Base-by-base conservation (phyloP, 37 sponge, comb jelly and placozoan genomes). In the Axinella damicornis region DNA sequence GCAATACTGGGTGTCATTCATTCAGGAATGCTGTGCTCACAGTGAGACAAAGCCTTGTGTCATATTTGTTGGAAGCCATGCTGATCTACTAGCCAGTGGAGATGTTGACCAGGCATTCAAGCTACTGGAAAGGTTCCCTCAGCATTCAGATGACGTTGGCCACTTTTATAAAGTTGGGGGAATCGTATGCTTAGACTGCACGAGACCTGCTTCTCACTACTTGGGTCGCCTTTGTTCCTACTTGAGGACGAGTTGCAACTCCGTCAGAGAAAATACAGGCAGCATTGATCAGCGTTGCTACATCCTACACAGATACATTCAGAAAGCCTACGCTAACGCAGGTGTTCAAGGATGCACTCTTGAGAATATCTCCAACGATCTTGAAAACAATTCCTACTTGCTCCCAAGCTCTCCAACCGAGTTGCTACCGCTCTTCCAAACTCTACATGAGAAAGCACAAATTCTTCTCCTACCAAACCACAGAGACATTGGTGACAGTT, bases 1-100 rank as follows among this genome's bases (percentile, higher is more conserved):
- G 15, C 34, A 82, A 18, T 70, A 52, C 60, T 82, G 82, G 82
- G 30, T 82, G 15, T 67, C 65, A 19, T 70, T 70, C 19, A 70
- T 82, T 25, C 54, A 69, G 20, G n/a, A 70, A 20, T 41, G 54
- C 38, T 16, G 31, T 25, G 57, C 69, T 24, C 31, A 71, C 25
- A 35, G 20, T n/a, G 59, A 31, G 22, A 69, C 56, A 33, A 27
- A 27, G 5, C 9, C 82, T 32, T 63, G 70, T 32, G 2, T 82
- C 35, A 59, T 68, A 15, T 40, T 82, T 31, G 55, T 82, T 71
- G 82, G 82, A 21, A 70, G 71, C 38, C 72, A 70, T 38, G 6
- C 52, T 24, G 82, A 82, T 40, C 53, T 53, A 62, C 38, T 77
- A 1, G 31, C 19, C 17, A 67, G 2, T 62, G 64, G 28, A 62